Evolutionary conservation across 1,140 invertebrate genomes (phyloP).

Genomic region (Calephelis virginiensis): DNA sequence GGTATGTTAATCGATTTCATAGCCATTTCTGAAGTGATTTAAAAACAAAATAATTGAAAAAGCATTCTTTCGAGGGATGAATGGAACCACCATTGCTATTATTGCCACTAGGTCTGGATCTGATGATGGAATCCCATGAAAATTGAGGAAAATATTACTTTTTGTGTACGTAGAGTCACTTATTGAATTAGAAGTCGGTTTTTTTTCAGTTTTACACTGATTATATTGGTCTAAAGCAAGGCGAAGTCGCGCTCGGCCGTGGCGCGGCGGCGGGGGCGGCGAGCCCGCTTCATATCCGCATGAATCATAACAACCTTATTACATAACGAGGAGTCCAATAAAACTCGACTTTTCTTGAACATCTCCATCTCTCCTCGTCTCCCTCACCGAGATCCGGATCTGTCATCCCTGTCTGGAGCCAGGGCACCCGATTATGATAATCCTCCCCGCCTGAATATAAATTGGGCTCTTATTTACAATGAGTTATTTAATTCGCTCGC

Average conservation of each 20-base stretch:
- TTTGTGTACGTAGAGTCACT: too few relatives aligned
- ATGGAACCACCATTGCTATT: too few relatives aligned
- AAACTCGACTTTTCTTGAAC: conserved; percentile 55
- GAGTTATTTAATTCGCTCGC: conserved; percentile 57
- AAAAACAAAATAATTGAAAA: too few relatives aligned
- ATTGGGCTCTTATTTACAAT: conserved; percentile 66
- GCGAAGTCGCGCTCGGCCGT: background rate
- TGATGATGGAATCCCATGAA: too few relatives aligned
- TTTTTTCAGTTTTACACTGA: too few relatives aligned
- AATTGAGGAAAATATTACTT: too few relatives aligned
- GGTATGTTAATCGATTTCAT: too few relatives aligned
- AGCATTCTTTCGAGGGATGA: too few relatives aligned
- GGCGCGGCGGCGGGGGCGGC: background rate
- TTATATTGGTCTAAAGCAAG: background rate
- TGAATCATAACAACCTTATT: conserved; percentile 43
- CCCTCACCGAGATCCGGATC: background rate
- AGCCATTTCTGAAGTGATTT: too few relatives aligned
- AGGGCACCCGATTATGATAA: conserved; percentile 57
- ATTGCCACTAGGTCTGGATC: too few relatives aligned
- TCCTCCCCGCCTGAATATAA: conserved; percentile 58
- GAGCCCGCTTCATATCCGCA: background rate
- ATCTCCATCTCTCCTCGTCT: conserved; percentile 27
- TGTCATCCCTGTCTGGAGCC: conserved; percentile 15
- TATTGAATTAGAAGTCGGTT: too few relatives aligned
- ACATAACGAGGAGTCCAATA: conserved; percentile 55